Conservation (phyloP, 2,113 vertebrate genomes). For the Capreolus pygargus region DNA sequence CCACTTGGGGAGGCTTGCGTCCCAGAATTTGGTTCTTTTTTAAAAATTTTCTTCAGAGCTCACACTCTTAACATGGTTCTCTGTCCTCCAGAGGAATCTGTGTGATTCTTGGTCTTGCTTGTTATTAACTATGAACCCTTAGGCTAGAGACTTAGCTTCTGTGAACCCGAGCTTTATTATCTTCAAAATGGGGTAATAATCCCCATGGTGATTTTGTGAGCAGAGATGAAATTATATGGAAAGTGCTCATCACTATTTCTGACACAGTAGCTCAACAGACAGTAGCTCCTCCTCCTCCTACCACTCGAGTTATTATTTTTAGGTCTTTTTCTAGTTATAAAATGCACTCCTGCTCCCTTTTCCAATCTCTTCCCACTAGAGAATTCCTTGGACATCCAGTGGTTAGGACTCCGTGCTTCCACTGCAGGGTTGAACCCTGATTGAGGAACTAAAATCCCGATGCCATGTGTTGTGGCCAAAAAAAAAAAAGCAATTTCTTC, state of each 20-base stretch:
- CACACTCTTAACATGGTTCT: background rate
- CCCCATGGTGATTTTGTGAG: background rate
- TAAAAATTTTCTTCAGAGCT: background rate
- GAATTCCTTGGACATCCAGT: background rate
- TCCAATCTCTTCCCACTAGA: background rate
- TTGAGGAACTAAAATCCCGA: background rate
- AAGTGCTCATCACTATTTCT: background rate
- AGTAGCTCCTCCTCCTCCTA: background rate
- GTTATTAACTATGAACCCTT: background rate
- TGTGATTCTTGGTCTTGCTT: background rate
- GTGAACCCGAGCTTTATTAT: background rate
- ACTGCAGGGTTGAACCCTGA: background rate
- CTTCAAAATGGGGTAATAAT: slow-evolving; percentile 1
- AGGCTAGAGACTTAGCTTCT: background rate
- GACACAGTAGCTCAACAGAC: background rate
- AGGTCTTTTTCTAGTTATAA: background rate
- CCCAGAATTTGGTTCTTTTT: background rate
- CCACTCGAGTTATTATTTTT: background rate
- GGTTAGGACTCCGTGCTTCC: background rate
- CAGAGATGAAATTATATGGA: background rate
- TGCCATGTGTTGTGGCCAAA: background rate
- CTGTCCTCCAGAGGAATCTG: background rate
- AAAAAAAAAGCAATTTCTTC: background rate
- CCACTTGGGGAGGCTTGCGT: background rate
- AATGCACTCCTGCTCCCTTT: background rate